These are phyloP conservation scores for Lophius americanus DNA, from an alignment of 2,797 vertebrate species.

Conservation along the genomic window DNA sequence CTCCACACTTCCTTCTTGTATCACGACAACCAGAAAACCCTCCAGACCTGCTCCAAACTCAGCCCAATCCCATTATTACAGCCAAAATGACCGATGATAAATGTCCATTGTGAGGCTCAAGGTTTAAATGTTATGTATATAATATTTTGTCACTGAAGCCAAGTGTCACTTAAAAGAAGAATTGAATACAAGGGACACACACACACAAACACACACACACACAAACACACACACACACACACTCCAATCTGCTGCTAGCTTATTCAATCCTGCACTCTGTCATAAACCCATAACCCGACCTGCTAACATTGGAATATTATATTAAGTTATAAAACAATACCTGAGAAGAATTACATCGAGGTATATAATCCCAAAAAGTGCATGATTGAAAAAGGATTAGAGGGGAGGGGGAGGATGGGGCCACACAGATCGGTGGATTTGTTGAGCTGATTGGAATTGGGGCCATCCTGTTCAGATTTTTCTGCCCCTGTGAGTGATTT, in stretches of 20 bases:
- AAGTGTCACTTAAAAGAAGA: too few species aligned
- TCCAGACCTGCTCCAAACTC: too few species aligned
- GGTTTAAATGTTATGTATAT: too few species aligned
- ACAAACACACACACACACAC: too few species aligned
- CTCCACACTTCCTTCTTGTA: too few species aligned
- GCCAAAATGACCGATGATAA: too few species aligned
- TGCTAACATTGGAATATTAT: conserved; percentile 78
- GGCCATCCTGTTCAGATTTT: conserved; percentile 69
- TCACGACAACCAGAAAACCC: too few species aligned
- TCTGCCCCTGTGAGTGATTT: conserved; percentile 64
- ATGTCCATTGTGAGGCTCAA: too few species aligned
- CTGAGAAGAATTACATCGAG: conserved; percentile 77
- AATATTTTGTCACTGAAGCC: too few species aligned
- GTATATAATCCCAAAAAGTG: conserved; percentile 78
- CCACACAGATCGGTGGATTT: conserved; percentile 71
- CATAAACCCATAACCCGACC: conserved; percentile 65
- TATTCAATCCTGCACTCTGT: conserved; percentile 65
- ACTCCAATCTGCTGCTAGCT: conserved; percentile 66
- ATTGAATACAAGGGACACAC: too few species aligned
- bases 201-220: too few species aligned
- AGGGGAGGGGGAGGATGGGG: conserved; percentile 11
- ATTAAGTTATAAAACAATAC: conserved; percentile 81
- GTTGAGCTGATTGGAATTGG: conserved; percentile 71
- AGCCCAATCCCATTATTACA: too few species aligned
- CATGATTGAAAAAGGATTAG: conserved; percentile 85